Percentiles rank a stretch among this genome's conserved stretches.
phyloP scores from a whole-genome alignment of 30 jellyfish, hydroid and myxozoan genomes.

The Aurelia coerulea region DNA sequence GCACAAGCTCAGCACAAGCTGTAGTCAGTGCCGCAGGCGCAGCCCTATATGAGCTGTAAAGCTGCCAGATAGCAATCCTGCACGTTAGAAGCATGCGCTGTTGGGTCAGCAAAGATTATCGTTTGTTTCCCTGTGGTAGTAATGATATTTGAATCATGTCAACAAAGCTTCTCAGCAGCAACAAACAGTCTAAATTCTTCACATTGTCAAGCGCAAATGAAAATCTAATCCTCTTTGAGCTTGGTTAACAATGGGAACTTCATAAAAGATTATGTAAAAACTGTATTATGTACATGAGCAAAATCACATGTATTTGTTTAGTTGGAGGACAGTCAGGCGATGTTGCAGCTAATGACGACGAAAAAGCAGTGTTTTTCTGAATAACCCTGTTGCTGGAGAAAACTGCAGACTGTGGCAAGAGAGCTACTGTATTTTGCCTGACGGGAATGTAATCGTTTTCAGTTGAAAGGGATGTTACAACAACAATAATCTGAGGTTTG shows the following conservation, averaged over 20 bases:
- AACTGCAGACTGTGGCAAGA: too few species aligned
- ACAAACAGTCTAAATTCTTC: constrained; percentile 11
- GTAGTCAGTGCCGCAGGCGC: too few species aligned
- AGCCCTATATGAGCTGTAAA: too few species aligned
- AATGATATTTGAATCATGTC: background rate
- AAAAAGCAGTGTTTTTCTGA: background rate
- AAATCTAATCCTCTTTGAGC: too few species aligned
- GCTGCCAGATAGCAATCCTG: too few species aligned
- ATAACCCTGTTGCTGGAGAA: too few species aligned
- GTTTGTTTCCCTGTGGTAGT: background rate
- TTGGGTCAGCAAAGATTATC: background rate
- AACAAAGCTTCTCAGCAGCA: constrained; percentile 17
- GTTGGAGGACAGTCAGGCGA: background rate
- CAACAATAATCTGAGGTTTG: too few species aligned
- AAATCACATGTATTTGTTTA: constrained; percentile 19
- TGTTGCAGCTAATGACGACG: background rate
- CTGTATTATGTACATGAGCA: constrained; percentile 6
- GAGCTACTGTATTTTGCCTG: too few species aligned
- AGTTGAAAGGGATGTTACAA: too few species aligned
- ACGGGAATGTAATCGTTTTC: too few species aligned
- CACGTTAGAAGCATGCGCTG: background rate
- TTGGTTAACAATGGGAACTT: too few species aligned
- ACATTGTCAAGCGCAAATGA: constrained; percentile 4
- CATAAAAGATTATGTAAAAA: background rate
- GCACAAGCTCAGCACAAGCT: too few species aligned